Base-by-base conservation (phyloP, 2,888 invertebrate genomes). In the Drosophila monieri region DNA sequence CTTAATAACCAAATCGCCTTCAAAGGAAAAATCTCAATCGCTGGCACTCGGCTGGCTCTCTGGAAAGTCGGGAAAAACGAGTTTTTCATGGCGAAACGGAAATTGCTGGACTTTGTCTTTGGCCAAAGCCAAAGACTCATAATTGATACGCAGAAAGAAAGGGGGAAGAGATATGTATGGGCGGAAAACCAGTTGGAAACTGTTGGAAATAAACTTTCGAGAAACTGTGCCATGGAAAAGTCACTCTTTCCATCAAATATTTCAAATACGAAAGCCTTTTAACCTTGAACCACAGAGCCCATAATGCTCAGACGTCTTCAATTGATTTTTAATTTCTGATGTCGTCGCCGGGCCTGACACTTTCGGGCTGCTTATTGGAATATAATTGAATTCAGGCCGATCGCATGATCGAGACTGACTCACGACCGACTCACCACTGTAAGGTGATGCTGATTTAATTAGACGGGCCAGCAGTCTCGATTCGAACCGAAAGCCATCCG, bases 391-490 rank as follows among this genome's bases (percentile, higher is more conserved):
- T 80, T 80, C 73, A 25, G 14, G 32, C 32, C 41, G 68, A 77
- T 65, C 54, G 57, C 25, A 6, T 23, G 54, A 44, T 54, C 52
- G 21, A 23, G n/a, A 23, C 21, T 23, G 21, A 23, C 21, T 23
- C 21, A 23, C 21, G 5, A 23, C 4, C 21, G 0, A 4, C 21
- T 4, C 4, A 5, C 15, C 15, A 15, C n/a, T 51, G 15, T 27
- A 15, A 41, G 43, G 62, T 47, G 59, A 77, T 76, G 71, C 74
- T 84, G 80, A 84, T 80, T 84, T 84, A 84, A 80, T 84, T 80
- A 80, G 75, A 78, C 76, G 81, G 62, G 58, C 58, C 65, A 64
- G 68, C 58, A 75, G 68, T 14, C 51, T 43, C 64, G 69, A 80
- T 67, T 80, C 70, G 69, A 80, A 48, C 61, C 73, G 47, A 53